phyloP scores from a whole-genome alignment of 2,113 vertebrate species.

The Corythornis vintsioides region DNA sequence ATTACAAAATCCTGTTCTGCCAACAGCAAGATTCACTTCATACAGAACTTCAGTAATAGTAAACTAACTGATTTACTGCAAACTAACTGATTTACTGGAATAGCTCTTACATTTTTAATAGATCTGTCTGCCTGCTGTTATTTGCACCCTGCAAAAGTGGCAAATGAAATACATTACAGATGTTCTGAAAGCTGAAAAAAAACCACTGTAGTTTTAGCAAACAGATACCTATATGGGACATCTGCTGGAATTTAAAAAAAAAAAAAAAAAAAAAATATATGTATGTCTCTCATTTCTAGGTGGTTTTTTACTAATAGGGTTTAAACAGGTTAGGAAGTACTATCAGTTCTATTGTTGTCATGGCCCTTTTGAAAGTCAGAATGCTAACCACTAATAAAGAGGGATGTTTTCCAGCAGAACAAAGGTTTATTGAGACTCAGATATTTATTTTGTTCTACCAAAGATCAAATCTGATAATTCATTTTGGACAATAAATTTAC shows the following conservation, averaged over 20 bases:
- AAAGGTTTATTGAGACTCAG: not conserved
- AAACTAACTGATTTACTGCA: constrained; percentile 68
- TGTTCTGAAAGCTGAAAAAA: constrained; percentile 31
- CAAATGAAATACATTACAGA: constrained; percentile 45
- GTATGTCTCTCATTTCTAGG: not conserved
- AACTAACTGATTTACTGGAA: constrained; percentile 67
- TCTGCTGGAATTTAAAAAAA: not conserved
- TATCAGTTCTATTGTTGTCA: not conserved
- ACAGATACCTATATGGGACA: not conserved
- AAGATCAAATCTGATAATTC: not conserved
- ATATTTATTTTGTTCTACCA: not conserved
- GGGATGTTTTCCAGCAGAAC: not conserved
- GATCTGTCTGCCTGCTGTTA: constrained; percentile 53
- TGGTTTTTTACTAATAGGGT: not conserved
- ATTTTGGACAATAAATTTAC: not conserved
- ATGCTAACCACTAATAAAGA: not conserved
- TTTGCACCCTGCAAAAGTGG: constrained; percentile 27
- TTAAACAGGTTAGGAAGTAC: not conserved
- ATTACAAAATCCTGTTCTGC: constrained; percentile 54
- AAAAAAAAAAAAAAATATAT: not conserved
- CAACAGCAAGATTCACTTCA: constrained; percentile 16
- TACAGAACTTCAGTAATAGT: constrained; percentile 52
- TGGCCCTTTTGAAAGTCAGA: not conserved
- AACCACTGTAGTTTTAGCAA: not conserved
- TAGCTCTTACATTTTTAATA: constrained; percentile 68